Percentiles rank a stretch among this genome's conserved stretches.
Conservation (phyloP, 2,888 invertebrate genomes). For the Volucella inanis region DNA sequence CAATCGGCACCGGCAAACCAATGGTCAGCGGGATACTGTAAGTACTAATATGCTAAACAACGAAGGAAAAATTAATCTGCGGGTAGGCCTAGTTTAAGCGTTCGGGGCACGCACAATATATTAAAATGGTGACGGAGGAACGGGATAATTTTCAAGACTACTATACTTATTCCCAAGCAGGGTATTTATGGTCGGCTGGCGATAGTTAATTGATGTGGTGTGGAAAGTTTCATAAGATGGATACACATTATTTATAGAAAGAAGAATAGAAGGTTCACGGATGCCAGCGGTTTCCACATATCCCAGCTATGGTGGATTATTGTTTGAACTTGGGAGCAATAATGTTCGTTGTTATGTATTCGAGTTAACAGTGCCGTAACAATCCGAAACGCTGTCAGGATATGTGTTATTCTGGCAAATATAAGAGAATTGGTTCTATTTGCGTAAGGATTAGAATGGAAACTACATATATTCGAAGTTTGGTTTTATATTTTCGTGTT, state of each 20-base stretch:
- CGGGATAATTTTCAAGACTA: conserved; percentile 66
- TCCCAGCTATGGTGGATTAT: conserved; percentile 10
- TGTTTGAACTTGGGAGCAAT: conserved; percentile 42
- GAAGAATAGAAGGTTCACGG: background rate
- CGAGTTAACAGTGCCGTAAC: conserved; percentile 55
- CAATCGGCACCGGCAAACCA: too few species aligned
- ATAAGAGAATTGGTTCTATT: conserved; percentile 52
- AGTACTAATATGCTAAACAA: conserved; percentile 36
- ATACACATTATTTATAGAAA: conserved; percentile 41
- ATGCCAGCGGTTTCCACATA: conserved; percentile 13
- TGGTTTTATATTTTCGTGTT: too few species aligned
- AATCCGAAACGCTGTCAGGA: conserved; percentile 23
- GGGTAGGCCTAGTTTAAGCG: conserved; percentile 39
- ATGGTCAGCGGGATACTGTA: background rate
- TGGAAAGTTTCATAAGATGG: conserved; percentile 43
- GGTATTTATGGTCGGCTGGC: conserved; percentile 69
- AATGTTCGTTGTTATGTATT: conserved; percentile 55
- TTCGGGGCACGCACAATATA: conserved; percentile 62
- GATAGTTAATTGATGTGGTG: conserved; percentile 68
- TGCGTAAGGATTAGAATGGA: too few species aligned
- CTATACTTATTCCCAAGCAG: conserved; percentile 37
- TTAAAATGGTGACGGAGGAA: conserved; percentile 50
- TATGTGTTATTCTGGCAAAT: conserved; percentile 41
- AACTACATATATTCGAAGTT: too few species aligned
- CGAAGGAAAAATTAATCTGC: conserved; percentile 62